Evolutionary conservation across 2,888 invertebrate species (phyloP), one percentile per base, ranked within the genome.

Genomic region (Pasiphila rectangulata): DNA sequence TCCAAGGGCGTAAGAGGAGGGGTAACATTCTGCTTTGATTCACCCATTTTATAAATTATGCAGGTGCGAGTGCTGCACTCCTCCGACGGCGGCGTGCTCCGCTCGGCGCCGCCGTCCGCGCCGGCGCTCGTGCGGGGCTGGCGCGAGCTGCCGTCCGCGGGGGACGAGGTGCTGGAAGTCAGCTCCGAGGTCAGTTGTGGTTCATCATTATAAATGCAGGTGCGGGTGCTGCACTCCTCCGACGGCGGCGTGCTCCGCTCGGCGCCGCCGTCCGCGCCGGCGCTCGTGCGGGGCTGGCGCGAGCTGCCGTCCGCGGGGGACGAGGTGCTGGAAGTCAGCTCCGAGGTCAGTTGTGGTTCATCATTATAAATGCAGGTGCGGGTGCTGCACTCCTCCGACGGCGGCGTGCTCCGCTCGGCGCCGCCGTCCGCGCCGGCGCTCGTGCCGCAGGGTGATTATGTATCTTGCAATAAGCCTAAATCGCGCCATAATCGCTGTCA

Each of bases 111-210:
- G n/a, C 96, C 98, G 0, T 92, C 95, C 0, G 92, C 92, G 1
- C 95, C 98, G 0, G 96, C 94, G 0, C 94, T 95, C 71, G 93
- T 98, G 37, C 90, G 95, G 36, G 99, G 99, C 2, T 99, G 99
- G 99, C 91, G 92, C 56, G 94, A 94, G 56, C 69, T 98, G 56
- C 99, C 99, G 0, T 75, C 93, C 0, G 96, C 98, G 6, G 99
- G 99, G 0, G 97, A 98, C 59, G 86, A 92, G 39, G 93, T 98
- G 21, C 79, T 97, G 3, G 94, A 98, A 87, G 96, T 97, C 2
- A 91, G 91, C 52, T 91, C 90, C 1, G 96, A 96, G 91, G 93
- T 93, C 56, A 10, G 9, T 34, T 10, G 1, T n/a, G n/a, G n/a
- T n/a, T n/a, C n/a, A n/a, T n/a, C n/a, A n/a, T n/a, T n/a, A n/a